Percentiles rank a stretch among this genome's conserved stretches.
Evolutionary conservation across 2,113 vertebrate species (phyloP).

Genomic region (Heterotilapia buettikoferi): DNA sequence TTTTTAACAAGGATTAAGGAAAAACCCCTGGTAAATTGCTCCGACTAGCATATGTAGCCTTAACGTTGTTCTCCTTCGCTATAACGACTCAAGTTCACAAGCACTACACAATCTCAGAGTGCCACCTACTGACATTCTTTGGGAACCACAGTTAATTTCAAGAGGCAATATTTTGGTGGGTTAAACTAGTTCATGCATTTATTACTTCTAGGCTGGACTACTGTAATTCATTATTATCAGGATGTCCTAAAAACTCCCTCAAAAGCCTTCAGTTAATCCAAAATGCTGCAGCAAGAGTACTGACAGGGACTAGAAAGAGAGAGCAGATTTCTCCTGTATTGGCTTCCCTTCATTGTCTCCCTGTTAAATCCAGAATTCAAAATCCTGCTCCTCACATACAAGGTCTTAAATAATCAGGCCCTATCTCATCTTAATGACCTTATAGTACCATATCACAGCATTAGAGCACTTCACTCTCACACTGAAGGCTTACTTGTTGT

Average conservation of each 20-base stretch:
- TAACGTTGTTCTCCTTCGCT: too few species aligned
- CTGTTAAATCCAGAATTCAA: background rate
- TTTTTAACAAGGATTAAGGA: too few species aligned
- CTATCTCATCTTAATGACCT: background rate
- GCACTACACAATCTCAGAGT: too few species aligned
- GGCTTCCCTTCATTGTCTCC: background rate
- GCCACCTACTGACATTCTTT: too few species aligned
- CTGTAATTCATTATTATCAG: fast-evolving
- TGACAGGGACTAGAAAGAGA: background rate
- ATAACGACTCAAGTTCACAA: too few species aligned
- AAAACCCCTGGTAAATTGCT: too few species aligned
- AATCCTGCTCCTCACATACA: background rate
- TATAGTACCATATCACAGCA: background rate
- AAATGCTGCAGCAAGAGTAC: background rate
- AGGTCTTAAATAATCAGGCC: background rate
- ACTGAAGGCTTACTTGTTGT: background rate
- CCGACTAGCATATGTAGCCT: too few species aligned
- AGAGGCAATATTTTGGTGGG: too few species aligned
- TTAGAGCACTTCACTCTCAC: fast-evolving
- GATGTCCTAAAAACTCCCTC: fast-evolving
- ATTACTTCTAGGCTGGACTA: background rate
- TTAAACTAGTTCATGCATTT: background rate
- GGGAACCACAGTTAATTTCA: too few species aligned
- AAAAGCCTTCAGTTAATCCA: fast-evolving
- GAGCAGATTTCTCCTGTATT: background rate